Conservation (phyloP, 2,888 invertebrate genomes). For the Carterocephalus palaemon region DNA sequence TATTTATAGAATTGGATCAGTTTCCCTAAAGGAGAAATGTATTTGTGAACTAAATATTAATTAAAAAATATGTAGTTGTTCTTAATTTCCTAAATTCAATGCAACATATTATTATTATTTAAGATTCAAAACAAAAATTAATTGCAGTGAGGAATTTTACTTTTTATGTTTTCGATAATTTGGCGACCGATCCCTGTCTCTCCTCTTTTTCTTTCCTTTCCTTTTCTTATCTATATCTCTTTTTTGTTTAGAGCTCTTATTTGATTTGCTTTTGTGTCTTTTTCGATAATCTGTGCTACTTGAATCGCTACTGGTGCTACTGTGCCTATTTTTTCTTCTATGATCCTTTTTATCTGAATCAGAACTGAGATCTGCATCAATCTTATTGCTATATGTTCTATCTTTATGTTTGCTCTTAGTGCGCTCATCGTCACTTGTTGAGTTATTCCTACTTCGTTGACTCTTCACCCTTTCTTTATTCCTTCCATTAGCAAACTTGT, state of each 20-base stretch:
- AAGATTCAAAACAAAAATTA: too few relatives aligned
- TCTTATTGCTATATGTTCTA: constrained; percentile 47
- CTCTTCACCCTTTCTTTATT: constrained; percentile 33
- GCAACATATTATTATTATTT: too few relatives aligned
- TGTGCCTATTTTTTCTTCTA: constrained; percentile 29
- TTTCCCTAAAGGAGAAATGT: too few relatives aligned
- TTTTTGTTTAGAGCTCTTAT: constrained; percentile 57
- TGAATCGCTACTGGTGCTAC: constrained; percentile 45
- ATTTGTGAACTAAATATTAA: too few relatives aligned
- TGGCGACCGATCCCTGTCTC: constrained; percentile 73
- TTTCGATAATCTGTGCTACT: constrained; percentile 40
- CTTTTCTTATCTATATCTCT: constrained; percentile 78
- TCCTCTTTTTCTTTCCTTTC: constrained; percentile 77
- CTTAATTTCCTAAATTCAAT: too few relatives aligned
- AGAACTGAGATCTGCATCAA: constrained; percentile 51
- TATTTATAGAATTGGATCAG: too few relatives aligned
- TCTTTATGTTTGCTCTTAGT: constrained; percentile 28
- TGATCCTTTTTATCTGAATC: constrained; percentile 39
- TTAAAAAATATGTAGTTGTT: too few relatives aligned
- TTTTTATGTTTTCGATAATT: constrained; percentile 73
- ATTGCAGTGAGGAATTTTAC: too few relatives aligned
- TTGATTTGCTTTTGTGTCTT: constrained; percentile 50
- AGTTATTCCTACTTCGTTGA: constrained; percentile 37
- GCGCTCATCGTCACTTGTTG: constrained; percentile 38
- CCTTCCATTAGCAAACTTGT: constrained; percentile 44